phyloP scores from a whole-genome alignment of 2,888 invertebrate genomes.

The Lasioglossum leucozonium region DNA sequence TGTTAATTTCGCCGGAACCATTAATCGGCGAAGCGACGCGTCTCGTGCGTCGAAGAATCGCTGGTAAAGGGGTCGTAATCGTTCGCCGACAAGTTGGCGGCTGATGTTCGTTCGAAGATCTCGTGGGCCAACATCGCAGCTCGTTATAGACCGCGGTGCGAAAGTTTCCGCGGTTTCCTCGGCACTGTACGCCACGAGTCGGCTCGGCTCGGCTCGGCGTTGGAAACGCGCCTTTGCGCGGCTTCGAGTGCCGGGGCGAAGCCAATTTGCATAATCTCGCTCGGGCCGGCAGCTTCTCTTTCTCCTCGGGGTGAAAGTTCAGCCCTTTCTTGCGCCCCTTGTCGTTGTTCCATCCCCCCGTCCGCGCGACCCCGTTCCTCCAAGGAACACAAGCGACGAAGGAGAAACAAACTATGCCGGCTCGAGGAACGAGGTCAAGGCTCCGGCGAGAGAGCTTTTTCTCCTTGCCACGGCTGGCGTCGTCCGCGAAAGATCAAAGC shows the following conservation, averaged over 20 bases:
- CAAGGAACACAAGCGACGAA: conserved; percentile 4
- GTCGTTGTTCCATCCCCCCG: neutral
- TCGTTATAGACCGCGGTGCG: neutral
- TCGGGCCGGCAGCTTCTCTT: conserved; percentile 33
- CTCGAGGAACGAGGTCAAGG: conserved; percentile 67
- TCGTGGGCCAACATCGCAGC: neutral
- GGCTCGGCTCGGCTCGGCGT: neutral
- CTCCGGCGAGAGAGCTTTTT: conserved; percentile 41
- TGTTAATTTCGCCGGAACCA: neutral
- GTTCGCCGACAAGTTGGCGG: neutral
- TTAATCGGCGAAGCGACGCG: neutral
- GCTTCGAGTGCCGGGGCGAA: conserved; percentile 54
- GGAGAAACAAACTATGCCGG: conserved; percentile 45
- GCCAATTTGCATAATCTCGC: conserved; percentile 75
- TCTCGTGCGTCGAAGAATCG: neutral
- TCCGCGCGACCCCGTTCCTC: neutral
- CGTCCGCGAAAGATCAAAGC: neutral
- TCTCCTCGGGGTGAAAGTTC: conserved; percentile 14
- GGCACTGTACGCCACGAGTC: neutral
- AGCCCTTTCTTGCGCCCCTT: conserved; percentile 19
- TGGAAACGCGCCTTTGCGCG: conserved; percentile 59
- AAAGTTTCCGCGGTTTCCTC: conserved; percentile 15
- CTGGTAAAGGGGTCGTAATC: neutral
- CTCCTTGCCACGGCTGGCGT: conserved; percentile 33
- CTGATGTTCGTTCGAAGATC: neutral